Base-by-base conservation (phyloP, 2,888 invertebrate genomes). In the Sinelater perroti region DNA sequence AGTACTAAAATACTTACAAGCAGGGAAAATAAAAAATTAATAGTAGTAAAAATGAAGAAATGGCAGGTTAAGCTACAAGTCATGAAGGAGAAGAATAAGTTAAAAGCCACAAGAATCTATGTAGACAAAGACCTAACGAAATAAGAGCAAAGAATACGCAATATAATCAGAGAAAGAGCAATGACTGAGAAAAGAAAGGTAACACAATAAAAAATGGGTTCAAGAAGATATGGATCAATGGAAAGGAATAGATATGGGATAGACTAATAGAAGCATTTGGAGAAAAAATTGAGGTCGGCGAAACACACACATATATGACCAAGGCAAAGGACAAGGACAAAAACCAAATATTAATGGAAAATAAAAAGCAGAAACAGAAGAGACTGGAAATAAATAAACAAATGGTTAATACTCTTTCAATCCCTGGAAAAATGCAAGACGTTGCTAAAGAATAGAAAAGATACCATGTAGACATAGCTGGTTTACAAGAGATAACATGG, bases 111-210 rank as follows among this genome's bases (percentile, higher is more conserved):
- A n/a, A 38, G 11, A 16, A 38, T 38, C 3, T 45, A 45, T 14
- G 30, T 45, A 16, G 45, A 45, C 45, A 30, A 45, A 26, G 30
- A 45, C 30, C 45, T 45, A 45, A 28, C 28, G 26, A 45, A 45
- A 45, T 28, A 28, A 28, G 45, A 45, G 45, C 45, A 45, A 45
- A 45, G 28, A 45, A 45, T 30, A 45, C 30, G 17, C 13, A 26
- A 20, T 13, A 45, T 45, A 45, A 45, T 45, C 14, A 11, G 26
- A 45, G 42, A 45, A 26, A 42, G 42, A 10, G 24, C 42, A 42
- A 21, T 21, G 24, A 33, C 3, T 3, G 33, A 33, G 38, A 38
- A 38, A 38, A 18, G 38, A 38, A 38, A 38, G 20, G 38, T 17
- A 38, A 38, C 38, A 38, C 38, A 38, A 20, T 38, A n/a, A 38